phyloP scores from a whole-genome alignment of 1,140 invertebrate species.

The Galendromus occidentalis region DNA sequence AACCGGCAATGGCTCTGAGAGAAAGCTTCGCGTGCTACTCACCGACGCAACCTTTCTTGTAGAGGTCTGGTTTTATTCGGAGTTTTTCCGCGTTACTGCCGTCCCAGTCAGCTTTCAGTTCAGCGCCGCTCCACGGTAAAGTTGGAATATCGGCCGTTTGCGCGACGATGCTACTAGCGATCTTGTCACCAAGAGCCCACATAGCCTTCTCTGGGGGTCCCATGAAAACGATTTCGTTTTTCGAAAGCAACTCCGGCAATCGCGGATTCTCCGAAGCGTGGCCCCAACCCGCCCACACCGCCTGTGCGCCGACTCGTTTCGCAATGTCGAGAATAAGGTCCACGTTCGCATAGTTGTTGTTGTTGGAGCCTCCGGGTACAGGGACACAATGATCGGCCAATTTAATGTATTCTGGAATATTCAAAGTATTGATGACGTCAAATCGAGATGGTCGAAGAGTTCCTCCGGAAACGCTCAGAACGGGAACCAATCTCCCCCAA shows the following conservation, averaged over 20 bases:
- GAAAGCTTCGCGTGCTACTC: constrained; percentile 62
- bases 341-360: constrained; percentile 99
- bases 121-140: constrained; percentile 90
- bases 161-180: constrained; percentile 96
- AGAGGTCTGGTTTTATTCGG: constrained; percentile 77
- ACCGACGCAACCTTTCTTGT: constrained; percentile 71
- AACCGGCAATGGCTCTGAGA: background rate
- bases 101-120: constrained; percentile 47
- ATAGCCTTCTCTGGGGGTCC: constrained; percentile 91
- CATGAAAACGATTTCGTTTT: constrained; percentile 49
- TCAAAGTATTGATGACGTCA: background rate
- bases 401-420: constrained; percentile 67
- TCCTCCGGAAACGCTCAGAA: no score
- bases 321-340: constrained; percentile 95
- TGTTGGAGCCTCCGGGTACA: constrained; percentile 91
- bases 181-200: constrained; percentile 99
- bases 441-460: no score
- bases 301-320: constrained; percentile 73
- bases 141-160: constrained; percentile 97
- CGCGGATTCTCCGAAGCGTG: constrained; percentile 99
- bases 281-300: constrained; percentile 99
- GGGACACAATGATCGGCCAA: constrained; percentile 97
- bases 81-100: constrained; percentile 55
- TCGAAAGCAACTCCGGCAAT: constrained; percentile 75
- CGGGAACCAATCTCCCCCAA: no score